A percentile compares a stretch with the other conserved stretches of the same genome.
These are phyloP conservation scores for Eilema griseolum DNA, from an alignment of 2,888 invertebrate genomes.

Conservation along the genomic window DNA sequence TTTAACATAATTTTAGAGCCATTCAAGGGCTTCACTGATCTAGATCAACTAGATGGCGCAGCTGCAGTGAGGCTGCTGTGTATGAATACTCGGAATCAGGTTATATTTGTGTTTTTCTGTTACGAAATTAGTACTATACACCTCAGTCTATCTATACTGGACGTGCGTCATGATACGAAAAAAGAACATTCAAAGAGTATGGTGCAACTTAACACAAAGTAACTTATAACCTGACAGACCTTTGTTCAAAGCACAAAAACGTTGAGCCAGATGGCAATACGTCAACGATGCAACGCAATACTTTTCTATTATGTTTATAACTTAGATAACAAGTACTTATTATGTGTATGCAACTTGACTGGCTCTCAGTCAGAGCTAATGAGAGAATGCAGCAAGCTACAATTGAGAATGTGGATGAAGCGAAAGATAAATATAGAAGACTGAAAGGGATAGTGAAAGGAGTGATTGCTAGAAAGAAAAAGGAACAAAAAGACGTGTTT, in stretches of 20 bases:
- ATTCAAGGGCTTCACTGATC: not conserved
- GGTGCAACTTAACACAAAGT: not conserved
- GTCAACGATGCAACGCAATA: not conserved
- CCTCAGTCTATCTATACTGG: not conserved
- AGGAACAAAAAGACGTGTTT: too few relatives aligned
- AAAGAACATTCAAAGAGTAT: not conserved
- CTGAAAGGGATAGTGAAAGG: too few relatives aligned
- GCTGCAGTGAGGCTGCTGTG: not conserved
- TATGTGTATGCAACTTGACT: constrained; percentile 9
- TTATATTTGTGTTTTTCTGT: not conserved
- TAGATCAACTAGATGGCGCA: not conserved
- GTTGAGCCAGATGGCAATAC: constrained; percentile 35
- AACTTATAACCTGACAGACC: constrained; percentile 38
- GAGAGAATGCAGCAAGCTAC: too few relatives aligned
- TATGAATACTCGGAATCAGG: not conserved
- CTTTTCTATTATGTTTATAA: constrained; percentile 13
- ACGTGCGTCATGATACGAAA: not conserved
- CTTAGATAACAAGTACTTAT: not conserved
- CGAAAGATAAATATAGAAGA: too few relatives aligned
- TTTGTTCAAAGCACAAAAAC: constrained; percentile 46
- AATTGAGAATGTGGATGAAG: too few relatives aligned
- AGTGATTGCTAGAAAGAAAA: too few relatives aligned
- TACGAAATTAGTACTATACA: not conserved
- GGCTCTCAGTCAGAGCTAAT: too few relatives aligned
- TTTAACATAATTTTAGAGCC: not conserved